Evolutionary conservation across 2,888 invertebrate genomes (phyloP), one percentile per base, ranked within the genome.

Genomic region (Tipula lateralis): DNA sequence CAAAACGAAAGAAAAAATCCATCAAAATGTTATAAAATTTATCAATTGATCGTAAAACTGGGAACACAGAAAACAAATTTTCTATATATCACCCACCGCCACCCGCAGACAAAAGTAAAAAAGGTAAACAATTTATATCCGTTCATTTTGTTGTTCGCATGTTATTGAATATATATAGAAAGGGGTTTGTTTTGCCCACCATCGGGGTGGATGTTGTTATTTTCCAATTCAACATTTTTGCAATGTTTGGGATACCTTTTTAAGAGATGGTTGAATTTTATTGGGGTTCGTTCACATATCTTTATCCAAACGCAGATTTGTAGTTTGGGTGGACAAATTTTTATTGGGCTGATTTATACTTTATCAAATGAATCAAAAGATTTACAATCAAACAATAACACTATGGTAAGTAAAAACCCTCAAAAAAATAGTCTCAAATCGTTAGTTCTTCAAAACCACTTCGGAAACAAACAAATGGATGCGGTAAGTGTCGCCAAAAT

Each of bases 21-120:
- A 66, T 66, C 66, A 66, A 66, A 66, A 66, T 66, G 66, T 66
- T 66, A 66, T 66, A 66, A 66, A 66, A 66, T 66, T 66, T 66
- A 66, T 66, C 66, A 66, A 66, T 66, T 66, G 66, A 66, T 66
- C 66, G 66, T 66, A 66, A 66, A 66, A 66, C 66, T 66, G 66
- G 66, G 66, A 66, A 66, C 66, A 66, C 24, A 66, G 16, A 44
- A 44, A 16, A 44, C 3, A 66, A 66, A 66, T 24, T 66, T 44
- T 9, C 24, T 66, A 24, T 66, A 39, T n/a, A 39, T 2, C 1
- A 13, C 13, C 12, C 66, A n/a, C 66, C 66, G 24, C 66, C 24
- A 66, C 66, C 44, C 44, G 16, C 44, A 50, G 36, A 50, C 66
- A 19, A 9, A 66, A 66, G 66, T 66, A 66, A 66, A 39, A 66